phyloP scores from a whole-genome alignment of 2,888 invertebrate species.

The Isoperla grammatica region DNA sequence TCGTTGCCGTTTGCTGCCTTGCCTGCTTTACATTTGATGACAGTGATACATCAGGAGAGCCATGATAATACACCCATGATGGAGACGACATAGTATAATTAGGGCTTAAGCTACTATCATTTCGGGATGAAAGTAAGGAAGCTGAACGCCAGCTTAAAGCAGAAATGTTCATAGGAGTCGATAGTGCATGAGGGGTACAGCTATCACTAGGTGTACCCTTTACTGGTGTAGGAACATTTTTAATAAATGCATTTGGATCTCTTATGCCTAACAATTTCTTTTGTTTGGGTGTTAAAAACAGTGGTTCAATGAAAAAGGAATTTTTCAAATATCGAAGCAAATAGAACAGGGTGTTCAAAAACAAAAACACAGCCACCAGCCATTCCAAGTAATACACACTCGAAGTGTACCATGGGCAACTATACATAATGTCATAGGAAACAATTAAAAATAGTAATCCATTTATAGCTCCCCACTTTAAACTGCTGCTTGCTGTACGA shows the following conservation, averaged over 20 bases:
- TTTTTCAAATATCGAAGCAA: conserved; percentile 46
- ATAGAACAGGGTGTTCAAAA: conserved; percentile 39
- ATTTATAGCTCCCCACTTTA: too few species aligned
- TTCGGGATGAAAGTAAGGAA: too few species aligned
- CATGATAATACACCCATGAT: conserved; percentile 42
- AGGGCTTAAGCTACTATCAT: conserved; percentile 22
- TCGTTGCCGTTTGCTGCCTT: too few species aligned
- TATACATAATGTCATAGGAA: conserved; percentile 39
- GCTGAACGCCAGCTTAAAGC: conserved; percentile 41
- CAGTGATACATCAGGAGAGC: conserved; percentile 32
- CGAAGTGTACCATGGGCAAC: conserved; percentile 28
- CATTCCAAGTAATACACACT: conserved; percentile 26
- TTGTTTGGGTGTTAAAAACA: conserved; percentile 50
- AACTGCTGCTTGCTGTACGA: too few species aligned
- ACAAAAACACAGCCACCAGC: conserved; percentile 24
- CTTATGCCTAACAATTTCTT: conserved; percentile 49
- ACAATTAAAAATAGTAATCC: too few species aligned
- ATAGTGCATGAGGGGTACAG: conserved; percentile 8
- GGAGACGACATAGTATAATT: conserved; percentile 38
- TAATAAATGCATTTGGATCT: conserved; percentile 39
- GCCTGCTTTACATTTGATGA: too few species aligned
- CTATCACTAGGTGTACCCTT: too few species aligned
- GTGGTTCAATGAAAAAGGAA: conserved; percentile 43
- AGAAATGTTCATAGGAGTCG: conserved; percentile 41
- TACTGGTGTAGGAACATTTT: too few species aligned